Base-by-base conservation (phyloP, 2,888 invertebrate genomes). In the Tenthredo amoena region DNA sequence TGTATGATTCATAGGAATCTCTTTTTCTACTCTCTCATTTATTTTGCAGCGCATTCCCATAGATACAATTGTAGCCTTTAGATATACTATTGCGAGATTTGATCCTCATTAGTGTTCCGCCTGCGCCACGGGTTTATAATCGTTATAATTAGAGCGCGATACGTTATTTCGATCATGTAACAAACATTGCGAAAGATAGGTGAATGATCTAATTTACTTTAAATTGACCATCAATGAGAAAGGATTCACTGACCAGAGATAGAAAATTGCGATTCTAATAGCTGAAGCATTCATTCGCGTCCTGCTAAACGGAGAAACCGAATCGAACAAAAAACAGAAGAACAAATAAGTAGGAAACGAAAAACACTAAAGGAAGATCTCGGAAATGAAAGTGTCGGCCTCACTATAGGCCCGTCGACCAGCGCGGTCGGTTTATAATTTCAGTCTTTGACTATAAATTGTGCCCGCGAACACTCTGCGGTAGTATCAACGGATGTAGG, bases 391-490 rank as follows among this genome's bases (percentile, higher is more conserved):
- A 77, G 76, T 76, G 76, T 76, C 47, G 76, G 47, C 9, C 47
- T 26, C 2, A 43, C 47, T 47, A 26, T 26, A 47, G 37, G 71
- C 12, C 37, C 34, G 34, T 18, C 7, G 18, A 37, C 72, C 21
- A 77, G 31, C 31, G 50, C 5, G 50, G 77, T 55, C 55, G 10
- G 34, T 34, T 37, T 74, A 31, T 68, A 55, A 55, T 77, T 55
- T 77, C 55, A 55, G 77, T 77, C n/a, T 77, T 77, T 77, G 77
- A 77, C 77, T 77, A 77, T 74, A 74, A 77, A 77, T 77, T 77
- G 77, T 26, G 55, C 77, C 43, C 7, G 43, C 18, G 43, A 40
- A 26, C 74, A 15, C 72, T 74, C 72, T 43, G 72, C 15, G 72
- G 72, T 43, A 74, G 77, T 77, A 77, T 77, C 47, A 77, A 31